Evolutionary conservation across 2,113 vertebrate species (phyloP).

Genomic region (Macroglossus sobrinus): DNA sequence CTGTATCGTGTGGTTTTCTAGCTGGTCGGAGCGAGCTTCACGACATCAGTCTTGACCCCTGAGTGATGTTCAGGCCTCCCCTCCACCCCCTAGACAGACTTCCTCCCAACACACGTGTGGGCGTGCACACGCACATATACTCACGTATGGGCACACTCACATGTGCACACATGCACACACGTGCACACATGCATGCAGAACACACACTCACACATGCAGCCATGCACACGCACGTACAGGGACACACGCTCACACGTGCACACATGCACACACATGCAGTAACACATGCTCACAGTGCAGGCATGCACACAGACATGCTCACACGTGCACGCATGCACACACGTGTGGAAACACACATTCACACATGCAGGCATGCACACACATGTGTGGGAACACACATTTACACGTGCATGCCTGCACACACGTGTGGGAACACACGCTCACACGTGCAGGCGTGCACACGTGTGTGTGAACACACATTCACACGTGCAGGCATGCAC

Average conservation of each 20-base stretch:
- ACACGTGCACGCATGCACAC: background rate
- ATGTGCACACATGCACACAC: background rate
- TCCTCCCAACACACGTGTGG: fast-evolving
- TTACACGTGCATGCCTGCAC: background rate
- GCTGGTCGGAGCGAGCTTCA: background rate
- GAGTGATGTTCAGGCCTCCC: background rate
- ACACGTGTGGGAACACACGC: too few species aligned
- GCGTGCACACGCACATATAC: fast-evolving
- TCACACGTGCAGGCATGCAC: background rate
- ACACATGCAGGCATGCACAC: too few species aligned
- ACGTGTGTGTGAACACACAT: background rate
- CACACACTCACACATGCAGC: too few species aligned
- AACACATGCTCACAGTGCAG: background rate
- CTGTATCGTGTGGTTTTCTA: background rate
- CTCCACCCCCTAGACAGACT: background rate
- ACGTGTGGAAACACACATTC: too few species aligned
- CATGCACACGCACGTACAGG: background rate
- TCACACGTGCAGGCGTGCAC: background rate
- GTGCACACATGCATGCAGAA: too few species aligned
- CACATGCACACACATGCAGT: background rate
- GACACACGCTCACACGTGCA: background rate
- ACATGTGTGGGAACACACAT: too few species aligned
- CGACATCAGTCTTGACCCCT: background rate
- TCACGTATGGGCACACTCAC: too few species aligned
- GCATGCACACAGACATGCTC: too few species aligned